A percentile compares a stretch with the other conserved stretches of the same genome.
Evolutionary conservation across 2,797 vertebrate genomes (phyloP).

Genomic region (Delichon dasypus): DNA sequence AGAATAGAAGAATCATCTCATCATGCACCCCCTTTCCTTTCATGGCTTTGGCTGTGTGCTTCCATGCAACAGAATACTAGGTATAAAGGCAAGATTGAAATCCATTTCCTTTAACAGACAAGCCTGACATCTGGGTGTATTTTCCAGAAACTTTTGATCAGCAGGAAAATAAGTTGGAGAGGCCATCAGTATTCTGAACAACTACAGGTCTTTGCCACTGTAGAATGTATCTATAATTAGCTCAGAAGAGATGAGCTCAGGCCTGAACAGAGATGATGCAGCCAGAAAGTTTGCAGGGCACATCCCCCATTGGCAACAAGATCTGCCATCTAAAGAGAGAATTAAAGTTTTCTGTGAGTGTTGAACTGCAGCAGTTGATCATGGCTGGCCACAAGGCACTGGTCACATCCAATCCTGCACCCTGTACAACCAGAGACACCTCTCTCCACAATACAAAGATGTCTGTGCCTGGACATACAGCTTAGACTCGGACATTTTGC

Average conservation of each 20-base stretch:
- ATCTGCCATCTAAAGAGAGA: background rate
- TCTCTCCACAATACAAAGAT: background rate
- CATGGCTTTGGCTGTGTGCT: background rate
- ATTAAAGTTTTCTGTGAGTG: background rate
- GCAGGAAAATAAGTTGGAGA: background rate
- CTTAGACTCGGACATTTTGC: background rate
- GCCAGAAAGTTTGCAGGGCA: background rate
- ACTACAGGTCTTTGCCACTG: background rate
- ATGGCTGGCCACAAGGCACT: background rate
- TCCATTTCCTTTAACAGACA: background rate
- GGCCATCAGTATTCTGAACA: background rate
- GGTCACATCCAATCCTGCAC: background rate
- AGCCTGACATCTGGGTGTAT: background rate
- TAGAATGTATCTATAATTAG: background rate
- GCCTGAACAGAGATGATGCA: background rate
- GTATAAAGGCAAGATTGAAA: background rate
- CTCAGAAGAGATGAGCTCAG: rapidly evolving
- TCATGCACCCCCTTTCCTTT: background rate
- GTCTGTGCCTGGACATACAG: background rate
- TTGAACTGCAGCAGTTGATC: background rate
- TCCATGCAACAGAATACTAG: background rate
- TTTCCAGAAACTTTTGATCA: background rate
- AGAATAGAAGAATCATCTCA: background rate
- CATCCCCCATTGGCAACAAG: rapidly evolving
- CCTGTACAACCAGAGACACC: background rate